Conservation (phyloP, 2,888 invertebrate genomes). For the Euspilapteryx auroguttella region DNA sequence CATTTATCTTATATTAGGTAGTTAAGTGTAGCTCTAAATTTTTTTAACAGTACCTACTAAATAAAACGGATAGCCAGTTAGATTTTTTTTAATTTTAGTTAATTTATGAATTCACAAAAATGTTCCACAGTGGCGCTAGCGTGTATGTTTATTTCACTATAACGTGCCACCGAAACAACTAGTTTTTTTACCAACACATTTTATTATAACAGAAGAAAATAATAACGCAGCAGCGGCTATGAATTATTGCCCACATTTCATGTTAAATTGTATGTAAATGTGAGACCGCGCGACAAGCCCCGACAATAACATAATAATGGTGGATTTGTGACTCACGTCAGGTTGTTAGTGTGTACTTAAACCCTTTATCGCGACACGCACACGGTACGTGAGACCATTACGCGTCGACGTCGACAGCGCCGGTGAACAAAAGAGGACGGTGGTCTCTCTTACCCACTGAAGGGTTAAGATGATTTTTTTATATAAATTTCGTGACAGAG, state of each 20-base stretch:
- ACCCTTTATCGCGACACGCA: slow-evolving; percentile 60
- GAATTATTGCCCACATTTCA: slow-evolving; percentile 58
- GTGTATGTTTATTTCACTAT: too few relatives aligned
- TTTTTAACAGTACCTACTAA: too few relatives aligned
- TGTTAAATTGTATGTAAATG: slow-evolving; percentile 61
- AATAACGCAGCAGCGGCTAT: slow-evolving; percentile 47
- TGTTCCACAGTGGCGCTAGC: too few relatives aligned
- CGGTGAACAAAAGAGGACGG: slow-evolving; percentile 9
- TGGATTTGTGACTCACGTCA: slow-evolving; percentile 59
- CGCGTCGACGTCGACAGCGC: slow-evolving; percentile 14
- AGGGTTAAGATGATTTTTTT: slow-evolving; percentile 11
- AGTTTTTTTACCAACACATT: too few relatives aligned
- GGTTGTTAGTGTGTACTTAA: slow-evolving; percentile 59
- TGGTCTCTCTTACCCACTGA: slow-evolving; percentile 10
- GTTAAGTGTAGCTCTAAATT: too few relatives aligned
- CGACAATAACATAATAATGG: slow-evolving; percentile 61
- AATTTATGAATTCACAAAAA: too few relatives aligned
- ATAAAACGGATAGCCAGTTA: too few relatives aligned
- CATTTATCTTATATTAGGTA: too few relatives aligned
- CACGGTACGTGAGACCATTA: slow-evolving; percentile 57
- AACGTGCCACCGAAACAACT: too few relatives aligned
- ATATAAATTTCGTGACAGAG: slow-evolving; percentile 22
- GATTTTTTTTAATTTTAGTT: too few relatives aligned
- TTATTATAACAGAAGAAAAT: slow-evolving; percentile 57
- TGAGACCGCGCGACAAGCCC: slow-evolving; percentile 46